Conservation (phyloP, 2,888 invertebrate species). For the Synergus gifuensis region DNA sequence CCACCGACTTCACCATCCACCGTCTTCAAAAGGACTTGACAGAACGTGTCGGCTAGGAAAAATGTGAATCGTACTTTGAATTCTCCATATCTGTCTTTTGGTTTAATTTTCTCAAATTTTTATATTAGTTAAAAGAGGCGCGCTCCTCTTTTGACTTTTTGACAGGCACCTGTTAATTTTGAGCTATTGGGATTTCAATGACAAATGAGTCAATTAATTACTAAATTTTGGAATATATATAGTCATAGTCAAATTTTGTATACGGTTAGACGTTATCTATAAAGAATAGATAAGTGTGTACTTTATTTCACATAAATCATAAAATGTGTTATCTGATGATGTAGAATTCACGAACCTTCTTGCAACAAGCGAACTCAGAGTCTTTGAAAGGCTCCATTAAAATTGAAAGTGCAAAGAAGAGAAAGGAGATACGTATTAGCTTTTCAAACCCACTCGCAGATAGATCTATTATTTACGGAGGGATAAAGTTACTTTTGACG, state of each 20-base stretch:
- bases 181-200: too few species aligned
- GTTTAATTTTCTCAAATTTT: neutral
- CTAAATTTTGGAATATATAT: too few species aligned
- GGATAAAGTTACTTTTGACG: neutral
- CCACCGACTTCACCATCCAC: conserved; percentile 62
- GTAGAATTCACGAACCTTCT: neutral
- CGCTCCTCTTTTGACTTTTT: too few species aligned
- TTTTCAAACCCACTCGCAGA: neutral
- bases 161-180: too few species aligned
- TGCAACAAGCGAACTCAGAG: neutral
- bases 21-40: conserved; percentile 54
- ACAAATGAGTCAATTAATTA: too few species aligned
- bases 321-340: neutral
- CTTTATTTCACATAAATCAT: neutral
- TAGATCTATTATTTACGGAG: conserved; percentile 8
- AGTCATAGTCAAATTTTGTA: too few species aligned
- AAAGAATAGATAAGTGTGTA: too few species aligned
- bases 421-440: neutral
- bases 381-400: conserved; percentile 10
- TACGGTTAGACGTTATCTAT: too few species aligned
- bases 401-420: conserved; percentile 1
- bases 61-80: neutral
- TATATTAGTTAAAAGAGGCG: neutral
- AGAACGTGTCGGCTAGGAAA: conserved; percentile 38
- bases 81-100: neutral